These are phyloP conservation scores for Leptopilina clavipes DNA, from an alignment of 1,140 invertebrate species.

Conservation along the genomic window DNA sequence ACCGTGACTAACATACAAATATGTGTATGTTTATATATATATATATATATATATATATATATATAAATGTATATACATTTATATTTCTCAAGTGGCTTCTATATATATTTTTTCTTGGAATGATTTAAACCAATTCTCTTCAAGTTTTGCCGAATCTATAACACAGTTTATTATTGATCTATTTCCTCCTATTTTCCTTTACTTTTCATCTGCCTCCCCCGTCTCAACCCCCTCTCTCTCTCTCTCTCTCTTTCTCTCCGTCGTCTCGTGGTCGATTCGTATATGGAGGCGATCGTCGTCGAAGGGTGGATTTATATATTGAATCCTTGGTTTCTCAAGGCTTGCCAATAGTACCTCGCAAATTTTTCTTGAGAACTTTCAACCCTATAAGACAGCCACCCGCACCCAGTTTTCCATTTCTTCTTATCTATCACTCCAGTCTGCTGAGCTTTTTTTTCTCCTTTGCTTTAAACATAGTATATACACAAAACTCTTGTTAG, in stretches of 20 bases:
- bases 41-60: too few species aligned
- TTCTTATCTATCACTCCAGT: constrained; percentile 22
- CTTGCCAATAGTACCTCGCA: constrained; percentile 47
- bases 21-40: too few species aligned
- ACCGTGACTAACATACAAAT: too few species aligned
- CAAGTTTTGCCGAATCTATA: background rate
- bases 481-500: background rate
- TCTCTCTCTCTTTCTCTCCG: background rate
- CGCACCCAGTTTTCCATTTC: constrained; percentile 26
- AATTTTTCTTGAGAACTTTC: constrained; percentile 51
- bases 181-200: background rate
- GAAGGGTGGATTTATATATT: constrained; percentile 1
- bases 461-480: background rate
- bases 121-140: constrained; percentile 7
- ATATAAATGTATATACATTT: too few species aligned
- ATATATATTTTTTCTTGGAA: background rate
- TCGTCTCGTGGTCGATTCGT: constrained; percentile 19
- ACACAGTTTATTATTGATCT: background rate
- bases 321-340: background rate
- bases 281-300: background rate
- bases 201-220: constrained; percentile 13
- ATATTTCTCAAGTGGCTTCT: background rate
- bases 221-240: constrained; percentile 10
- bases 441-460: background rate
- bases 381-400: constrained; percentile 38